These are phyloP conservation scores for Plebejus melissa DNA, from an alignment of 2,888 invertebrate genomes.

Conservation along the genomic window DNA sequence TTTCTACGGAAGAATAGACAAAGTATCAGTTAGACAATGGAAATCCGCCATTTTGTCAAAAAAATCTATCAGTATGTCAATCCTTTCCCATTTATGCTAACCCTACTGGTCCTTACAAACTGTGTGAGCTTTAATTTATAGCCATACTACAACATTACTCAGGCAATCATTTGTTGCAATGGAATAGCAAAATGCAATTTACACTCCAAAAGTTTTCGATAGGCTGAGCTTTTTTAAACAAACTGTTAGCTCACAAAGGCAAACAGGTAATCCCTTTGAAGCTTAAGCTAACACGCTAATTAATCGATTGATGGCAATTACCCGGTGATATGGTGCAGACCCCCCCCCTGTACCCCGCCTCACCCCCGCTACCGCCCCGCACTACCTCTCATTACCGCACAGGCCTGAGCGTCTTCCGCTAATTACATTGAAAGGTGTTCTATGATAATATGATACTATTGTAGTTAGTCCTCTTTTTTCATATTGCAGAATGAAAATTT, in stretches of 20 bases:
- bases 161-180: too few species aligned
- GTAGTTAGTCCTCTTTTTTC: not conserved
- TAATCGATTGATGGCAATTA: conserved; percentile 72
- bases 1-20: too few species aligned
- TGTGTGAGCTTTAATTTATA: too few species aligned
- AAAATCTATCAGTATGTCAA: too few species aligned
- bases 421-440: conserved; percentile 50
- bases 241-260: not conserved
- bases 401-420: conserved; percentile 44
- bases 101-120: too few species aligned
- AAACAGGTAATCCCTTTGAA: conserved; percentile 19
- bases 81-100: too few species aligned
- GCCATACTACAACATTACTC: too few species aligned
- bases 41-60: too few species aligned
- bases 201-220: not conserved
- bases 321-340: conserved; percentile 70
- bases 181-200: not conserved
- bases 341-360: conserved; percentile 34
- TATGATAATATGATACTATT: not conserved
- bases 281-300: conserved; percentile 46
- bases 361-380: not conserved
- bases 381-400: conserved; percentile 33
- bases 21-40: too few species aligned
- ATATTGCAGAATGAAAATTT: too few species aligned
- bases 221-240: not conserved